Evolutionary conservation across 2,888 invertebrate species (phyloP).

Genomic region (Archaeoteleia sp.): DNA sequence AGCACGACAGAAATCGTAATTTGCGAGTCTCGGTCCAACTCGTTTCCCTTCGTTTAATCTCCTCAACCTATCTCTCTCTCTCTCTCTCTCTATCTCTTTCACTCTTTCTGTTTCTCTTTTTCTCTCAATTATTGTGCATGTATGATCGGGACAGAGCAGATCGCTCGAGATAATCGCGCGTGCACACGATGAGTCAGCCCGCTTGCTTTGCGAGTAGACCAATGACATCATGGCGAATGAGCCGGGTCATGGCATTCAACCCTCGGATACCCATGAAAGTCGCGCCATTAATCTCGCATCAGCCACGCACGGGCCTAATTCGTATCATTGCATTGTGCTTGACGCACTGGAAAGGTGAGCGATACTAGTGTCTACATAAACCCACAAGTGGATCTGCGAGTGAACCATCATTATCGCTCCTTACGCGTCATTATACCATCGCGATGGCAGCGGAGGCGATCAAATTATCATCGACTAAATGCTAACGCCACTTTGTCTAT

Average conservation of each 20-base stretch:
- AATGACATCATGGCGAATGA: slow-evolving; percentile 42
- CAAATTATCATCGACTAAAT: slow-evolving; percentile 40
- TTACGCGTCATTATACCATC: slow-evolving; percentile 32
- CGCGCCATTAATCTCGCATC: slow-evolving; percentile 30
- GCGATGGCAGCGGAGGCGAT: slow-evolving; percentile 21
- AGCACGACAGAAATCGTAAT: too few species aligned
- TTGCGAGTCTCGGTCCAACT: too few species aligned
- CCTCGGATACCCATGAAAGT: slow-evolving; percentile 48
- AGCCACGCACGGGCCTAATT: slow-evolving; percentile 31
- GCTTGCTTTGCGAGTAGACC: slow-evolving; percentile 16
- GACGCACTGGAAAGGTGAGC: too few species aligned
- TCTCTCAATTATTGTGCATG: slow-evolving; percentile 16
- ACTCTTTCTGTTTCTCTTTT: too few species aligned
- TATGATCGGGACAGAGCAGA: slow-evolving; percentile 19
- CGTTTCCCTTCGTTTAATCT: too few species aligned
- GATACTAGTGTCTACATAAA: too few species aligned
- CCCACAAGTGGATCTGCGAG: slow-evolving; percentile 25
- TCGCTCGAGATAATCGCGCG: slow-evolving; percentile 23
- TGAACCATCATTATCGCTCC: slow-evolving; percentile 45
- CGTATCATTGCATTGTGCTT: slow-evolving; percentile 36
- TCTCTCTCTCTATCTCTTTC: too few species aligned
- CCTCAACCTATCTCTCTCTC: too few species aligned
- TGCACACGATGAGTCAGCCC: slow-evolving; percentile 43
- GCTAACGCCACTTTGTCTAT: slow-evolving; percentile 19
- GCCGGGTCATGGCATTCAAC: slow-evolving; percentile 44